Conservation (phyloP, 2,797 vertebrate genomes). For the Cercopithecus petaurista region DNA sequence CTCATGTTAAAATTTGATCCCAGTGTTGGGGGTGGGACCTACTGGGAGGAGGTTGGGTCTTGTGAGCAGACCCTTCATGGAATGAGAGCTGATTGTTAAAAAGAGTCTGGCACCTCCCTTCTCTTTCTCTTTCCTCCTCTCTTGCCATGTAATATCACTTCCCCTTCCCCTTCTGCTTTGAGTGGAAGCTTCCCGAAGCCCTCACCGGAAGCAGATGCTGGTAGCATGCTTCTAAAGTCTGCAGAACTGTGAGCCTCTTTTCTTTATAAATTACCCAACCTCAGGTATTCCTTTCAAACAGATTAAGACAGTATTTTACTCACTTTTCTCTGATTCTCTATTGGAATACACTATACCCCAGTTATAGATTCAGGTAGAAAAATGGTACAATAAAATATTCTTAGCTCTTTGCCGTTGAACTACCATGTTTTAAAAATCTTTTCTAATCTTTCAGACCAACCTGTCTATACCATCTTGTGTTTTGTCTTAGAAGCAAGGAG, state of each 20-base stretch:
- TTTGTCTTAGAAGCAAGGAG: neutral
- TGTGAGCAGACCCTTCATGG: neutral
- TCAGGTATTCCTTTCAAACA: neutral
- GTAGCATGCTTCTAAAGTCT: neutral
- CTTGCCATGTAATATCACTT: neutral
- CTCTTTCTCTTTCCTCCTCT: neutral
- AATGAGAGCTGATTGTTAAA: neutral
- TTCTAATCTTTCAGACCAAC: neutral
- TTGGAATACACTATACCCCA: neutral
- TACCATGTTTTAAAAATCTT: neutral
- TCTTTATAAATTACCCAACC: neutral
- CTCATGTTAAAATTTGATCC: neutral
- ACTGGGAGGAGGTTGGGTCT: neutral
- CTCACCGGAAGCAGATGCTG: neutral
- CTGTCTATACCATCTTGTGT: neutral
- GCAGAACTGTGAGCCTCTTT: neutral
- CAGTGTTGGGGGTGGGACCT: neutral
- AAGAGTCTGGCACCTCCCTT: neutral
- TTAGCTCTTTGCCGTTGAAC: neutral
- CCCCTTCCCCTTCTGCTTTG: neutral
- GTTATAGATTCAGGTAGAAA: neutral
- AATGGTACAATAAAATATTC: neutral
- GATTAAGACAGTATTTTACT: neutral
- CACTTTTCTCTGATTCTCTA: neutral
- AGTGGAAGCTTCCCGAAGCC: neutral